Conservation (phyloP, 2,888 invertebrate genomes). For the Pristionchus exspectatus region DNA sequence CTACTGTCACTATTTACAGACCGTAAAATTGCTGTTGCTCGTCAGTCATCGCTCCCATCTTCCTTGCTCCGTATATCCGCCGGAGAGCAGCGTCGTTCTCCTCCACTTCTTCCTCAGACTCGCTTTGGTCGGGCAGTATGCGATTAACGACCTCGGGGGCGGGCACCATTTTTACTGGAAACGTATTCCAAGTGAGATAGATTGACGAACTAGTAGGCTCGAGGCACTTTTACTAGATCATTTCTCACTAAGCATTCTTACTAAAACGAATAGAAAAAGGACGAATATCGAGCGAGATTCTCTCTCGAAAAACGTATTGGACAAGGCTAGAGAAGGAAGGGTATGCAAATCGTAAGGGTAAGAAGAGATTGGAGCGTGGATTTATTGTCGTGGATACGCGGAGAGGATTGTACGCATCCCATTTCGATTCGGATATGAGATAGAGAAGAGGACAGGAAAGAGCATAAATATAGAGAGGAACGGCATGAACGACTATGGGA, state of each 20-base stretch:
- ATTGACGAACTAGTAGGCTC: too few relatives aligned
- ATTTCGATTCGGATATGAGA: conserved; percentile 9
- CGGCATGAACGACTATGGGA: neutral
- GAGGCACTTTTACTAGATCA: too few relatives aligned
- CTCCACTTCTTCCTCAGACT: neutral
- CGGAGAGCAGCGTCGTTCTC: neutral
- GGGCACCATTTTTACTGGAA: neutral
- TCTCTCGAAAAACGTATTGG: too few relatives aligned
- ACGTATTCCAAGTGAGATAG: too few relatives aligned
- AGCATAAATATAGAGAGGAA: neutral
- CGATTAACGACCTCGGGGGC: neutral
- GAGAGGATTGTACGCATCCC: neutral
- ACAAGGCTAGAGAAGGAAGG: too few relatives aligned
- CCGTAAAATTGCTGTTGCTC: neutral
- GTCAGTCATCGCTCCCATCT: neutral
- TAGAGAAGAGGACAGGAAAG: neutral
- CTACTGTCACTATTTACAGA: neutral
- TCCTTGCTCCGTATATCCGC: neutral
- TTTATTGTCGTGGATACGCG: neutral
- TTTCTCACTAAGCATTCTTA: neutral
- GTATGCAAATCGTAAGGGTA: neutral
- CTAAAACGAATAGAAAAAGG: neutral
- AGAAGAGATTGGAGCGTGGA: neutral
- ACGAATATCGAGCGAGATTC: too few relatives aligned
- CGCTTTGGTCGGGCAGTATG: neutral